Evolutionary conservation across 2,888 invertebrate species (phyloP).

Genomic region (Silvanus unidentatus): DNA sequence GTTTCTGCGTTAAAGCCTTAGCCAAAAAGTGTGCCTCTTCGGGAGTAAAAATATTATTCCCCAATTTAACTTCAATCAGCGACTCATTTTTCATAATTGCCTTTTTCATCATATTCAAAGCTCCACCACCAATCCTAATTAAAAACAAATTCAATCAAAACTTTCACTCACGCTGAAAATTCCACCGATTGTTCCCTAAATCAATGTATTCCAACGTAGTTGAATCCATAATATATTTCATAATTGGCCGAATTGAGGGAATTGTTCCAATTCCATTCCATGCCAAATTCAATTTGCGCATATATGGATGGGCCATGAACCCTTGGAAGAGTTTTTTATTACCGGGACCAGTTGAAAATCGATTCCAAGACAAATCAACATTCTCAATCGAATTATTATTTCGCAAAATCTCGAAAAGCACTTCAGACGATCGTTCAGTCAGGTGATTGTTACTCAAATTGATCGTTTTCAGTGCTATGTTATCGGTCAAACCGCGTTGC

Average conservation of each 20-base stretch:
- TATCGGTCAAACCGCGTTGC: constrained; percentile 36
- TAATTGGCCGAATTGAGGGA: constrained; percentile 31
- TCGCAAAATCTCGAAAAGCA: constrained; percentile 41
- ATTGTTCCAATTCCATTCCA: constrained; percentile 47
- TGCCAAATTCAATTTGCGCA: constrained; percentile 44
- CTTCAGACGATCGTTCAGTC: constrained; percentile 41
- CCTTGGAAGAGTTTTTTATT: constrained; percentile 41
- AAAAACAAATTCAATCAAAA: neutral
- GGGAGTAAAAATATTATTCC: constrained; percentile 49
- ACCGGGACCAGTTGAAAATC: constrained; percentile 43
- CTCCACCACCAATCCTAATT: constrained; percentile 30
- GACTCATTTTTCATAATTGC: constrained; percentile 45
- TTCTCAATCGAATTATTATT: constrained; percentile 45
- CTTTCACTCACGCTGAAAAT: neutral
- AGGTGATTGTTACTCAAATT: constrained; percentile 51
- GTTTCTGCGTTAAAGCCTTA: constrained; percentile 36
- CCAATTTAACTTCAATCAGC: constrained; percentile 46
- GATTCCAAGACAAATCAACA: constrained; percentile 53
- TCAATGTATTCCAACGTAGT: constrained; percentile 36
- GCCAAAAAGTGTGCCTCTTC: constrained; percentile 46
- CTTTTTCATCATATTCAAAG: constrained; percentile 40
- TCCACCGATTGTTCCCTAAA: constrained; percentile 43
- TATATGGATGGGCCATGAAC: constrained; percentile 34
- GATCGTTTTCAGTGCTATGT: constrained; percentile 39
- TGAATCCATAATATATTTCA: constrained; percentile 30